Percentiles rank a stretch among this genome's conserved stretches.
These are phyloP conservation scores for Nasua narica DNA, from an alignment of 2,797 vertebrate genomes.

Conservation along the genomic window DNA sequence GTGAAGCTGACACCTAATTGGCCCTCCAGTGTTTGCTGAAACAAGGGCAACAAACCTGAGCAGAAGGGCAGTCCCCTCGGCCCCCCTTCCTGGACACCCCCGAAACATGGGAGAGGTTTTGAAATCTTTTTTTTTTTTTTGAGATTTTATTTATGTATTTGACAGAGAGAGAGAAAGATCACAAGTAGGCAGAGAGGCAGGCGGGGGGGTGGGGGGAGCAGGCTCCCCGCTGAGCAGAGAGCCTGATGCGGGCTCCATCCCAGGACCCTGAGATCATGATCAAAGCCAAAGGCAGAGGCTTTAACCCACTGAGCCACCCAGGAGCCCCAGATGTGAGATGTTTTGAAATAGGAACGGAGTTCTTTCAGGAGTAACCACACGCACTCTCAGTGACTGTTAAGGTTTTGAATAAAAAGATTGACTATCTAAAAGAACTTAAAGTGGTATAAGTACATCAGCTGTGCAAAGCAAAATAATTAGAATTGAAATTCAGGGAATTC, in stretches of 20 bases:
- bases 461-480: slow-evolving; percentile 27
- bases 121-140: neutral
- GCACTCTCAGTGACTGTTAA: neutral
- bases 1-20: neutral
- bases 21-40: neutral
- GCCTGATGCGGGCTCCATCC: too few species aligned
- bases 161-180: too few species aligned
- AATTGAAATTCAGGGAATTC: slow-evolving; percentile 2
- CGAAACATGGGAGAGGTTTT: neutral
- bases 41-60: neutral
- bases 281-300: too few species aligned
- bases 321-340: neutral
- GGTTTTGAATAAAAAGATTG: slow-evolving; percentile 20
- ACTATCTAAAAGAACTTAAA: neutral
- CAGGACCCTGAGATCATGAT: too few species aligned
- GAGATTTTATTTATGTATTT: too few species aligned
- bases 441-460: neutral
- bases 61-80: neutral
- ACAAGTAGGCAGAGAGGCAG: too few species aligned
- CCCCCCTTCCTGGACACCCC: neutral
- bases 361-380: neutral
- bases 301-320: too few species aligned
- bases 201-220: too few species aligned
- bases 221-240: too few species aligned
- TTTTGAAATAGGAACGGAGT: neutral